A percentile compares a stretch with the other conserved stretches of the same genome.
These are phyloP conservation scores for Melanchra persicariae DNA, from an alignment of 2,888 invertebrate genomes.

Conservation along the genomic window DNA sequence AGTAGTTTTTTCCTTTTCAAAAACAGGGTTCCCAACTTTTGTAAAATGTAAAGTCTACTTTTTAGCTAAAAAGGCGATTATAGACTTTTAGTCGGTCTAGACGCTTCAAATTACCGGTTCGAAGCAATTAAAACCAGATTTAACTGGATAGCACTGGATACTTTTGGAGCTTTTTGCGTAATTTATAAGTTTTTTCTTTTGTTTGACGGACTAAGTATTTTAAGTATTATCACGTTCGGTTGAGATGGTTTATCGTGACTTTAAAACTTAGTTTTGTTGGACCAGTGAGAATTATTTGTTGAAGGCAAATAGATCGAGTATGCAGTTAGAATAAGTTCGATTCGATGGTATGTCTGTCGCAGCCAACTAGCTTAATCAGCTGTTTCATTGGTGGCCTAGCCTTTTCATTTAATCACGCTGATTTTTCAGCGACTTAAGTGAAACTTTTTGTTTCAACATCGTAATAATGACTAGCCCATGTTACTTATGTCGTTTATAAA, in stretches of 20 bases:
- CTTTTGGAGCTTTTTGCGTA: conserved; percentile 39
- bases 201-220: conserved; percentile 16
- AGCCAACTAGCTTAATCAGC: too few species aligned
- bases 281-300: background rate
- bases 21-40: conserved; percentile 2
- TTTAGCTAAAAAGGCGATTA: conserved; percentile 36
- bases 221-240: conserved; percentile 13
- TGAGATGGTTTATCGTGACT: conserved; percentile 4
- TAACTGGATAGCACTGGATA: conserved; percentile 48
- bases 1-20: background rate
- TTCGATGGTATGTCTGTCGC: too few species aligned
- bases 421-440: too few species aligned
- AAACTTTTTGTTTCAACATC: too few species aligned
- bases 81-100: conserved; percentile 53
- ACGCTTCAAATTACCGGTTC: conserved; percentile 54
- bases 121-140: conserved; percentile 64
- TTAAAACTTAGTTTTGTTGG: background rate
- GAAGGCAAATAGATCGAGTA: too few species aligned
- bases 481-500: too few species aligned
- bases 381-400: too few species aligned
- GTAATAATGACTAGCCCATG: too few species aligned
- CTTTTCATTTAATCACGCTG: too few species aligned
- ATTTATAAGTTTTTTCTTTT: conserved; percentile 13
- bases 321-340: too few species aligned
- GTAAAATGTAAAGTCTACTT: conserved; percentile 24